Evolutionary conservation across 2,797 vertebrate genomes (phyloP), one percentile per base, ranked within the genome.

Genomic region (Ctenochaetus hawaiiensis): DNA sequence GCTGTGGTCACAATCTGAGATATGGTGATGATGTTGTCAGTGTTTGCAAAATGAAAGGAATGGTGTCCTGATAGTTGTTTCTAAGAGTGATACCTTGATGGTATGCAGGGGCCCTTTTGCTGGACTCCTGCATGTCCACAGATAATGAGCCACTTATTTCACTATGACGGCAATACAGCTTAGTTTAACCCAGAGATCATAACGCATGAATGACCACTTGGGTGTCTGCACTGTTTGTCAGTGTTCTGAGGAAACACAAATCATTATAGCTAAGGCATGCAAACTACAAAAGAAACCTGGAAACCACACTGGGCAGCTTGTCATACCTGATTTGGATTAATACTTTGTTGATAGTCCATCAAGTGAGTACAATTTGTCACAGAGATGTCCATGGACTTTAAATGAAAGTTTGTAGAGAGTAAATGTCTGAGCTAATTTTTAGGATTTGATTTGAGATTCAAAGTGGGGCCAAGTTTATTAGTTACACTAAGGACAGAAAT

Each of bases 321-420:
- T 84, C 81, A 67, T 43, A 74, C 37, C 39, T 77, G 17, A 79
- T 84, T 88, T 89, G 47, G 58, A 75, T 8, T 79, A 79, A 84
- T 79, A 43, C 41, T 75, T 77, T 76, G 52, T 67, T 78, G 49
- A 80, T 72, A 54, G 22, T 80, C 37, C 12, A 54, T 81, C 62
- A 74, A 58, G 22, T 64, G 34, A 4, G 2, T 68, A 3, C 4
- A 74, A 49, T 66, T 75, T 80, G 18, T 60, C 47, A 67, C 13
- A 44, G 14, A 53, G 72, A 30, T 8, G 20, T 70, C 54, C 30
- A 8, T 44, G 5, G 3, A 67, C 48, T 67, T 70, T 72, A 54
- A 71, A 77, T 67, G 51, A 64, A 43, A 61, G 44, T 63, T 11
- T 6, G 2, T 67, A 37, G 18, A 73, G 53, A 49, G 37, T 53